Evolutionary conservation across 2,113 vertebrate genomes (phyloP).

Genomic region (Anguilla rostrata): DNA sequence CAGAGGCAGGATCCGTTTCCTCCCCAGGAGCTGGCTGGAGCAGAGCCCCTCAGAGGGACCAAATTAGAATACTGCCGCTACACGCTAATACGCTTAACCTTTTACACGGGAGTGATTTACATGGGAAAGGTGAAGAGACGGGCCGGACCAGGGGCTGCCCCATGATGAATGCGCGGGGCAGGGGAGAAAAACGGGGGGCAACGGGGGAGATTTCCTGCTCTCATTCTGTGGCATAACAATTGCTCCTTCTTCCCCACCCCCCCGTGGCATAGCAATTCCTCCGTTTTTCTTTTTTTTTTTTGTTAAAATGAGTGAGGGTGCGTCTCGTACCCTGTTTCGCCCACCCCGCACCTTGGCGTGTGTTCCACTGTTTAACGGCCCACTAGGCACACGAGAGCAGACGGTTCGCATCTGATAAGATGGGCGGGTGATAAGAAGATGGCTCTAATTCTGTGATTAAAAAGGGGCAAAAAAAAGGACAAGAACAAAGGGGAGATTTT

Average conservation of each 20-base stretch:
- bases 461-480: neutral
- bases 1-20: slow-evolving; percentile 68
- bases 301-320: neutral
- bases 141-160: slow-evolving; percentile 56
- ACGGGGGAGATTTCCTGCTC: slow-evolving; percentile 62
- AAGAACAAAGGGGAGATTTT: neutral
- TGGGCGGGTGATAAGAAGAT: neutral
- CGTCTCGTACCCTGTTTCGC: slow-evolving; percentile 12
- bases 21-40: slow-evolving; percentile 47
- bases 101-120: slow-evolving; percentile 54
- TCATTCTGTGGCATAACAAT: slow-evolving; percentile 36
- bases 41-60: slow-evolving; percentile 52
- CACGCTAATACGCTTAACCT: slow-evolving; percentile 30
- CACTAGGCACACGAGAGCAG: neutral
- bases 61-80: slow-evolving; percentile 58
- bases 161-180: slow-evolving; percentile 61
- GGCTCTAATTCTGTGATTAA: neutral
- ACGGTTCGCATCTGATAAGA: slow-evolving; percentile 9
- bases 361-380: neutral
- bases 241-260: neutral
- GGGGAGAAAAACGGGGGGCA: slow-evolving; percentile 53
- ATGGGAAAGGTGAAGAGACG: slow-evolving; percentile 68
- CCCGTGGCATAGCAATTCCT: slow-evolving; percentile 30
- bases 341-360: neutral
- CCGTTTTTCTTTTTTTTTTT: neutral